These are phyloP conservation scores for Myrmecophaga tridactyla DNA, from an alignment of 2,113 vertebrate species.

Conservation along the genomic window DNA sequence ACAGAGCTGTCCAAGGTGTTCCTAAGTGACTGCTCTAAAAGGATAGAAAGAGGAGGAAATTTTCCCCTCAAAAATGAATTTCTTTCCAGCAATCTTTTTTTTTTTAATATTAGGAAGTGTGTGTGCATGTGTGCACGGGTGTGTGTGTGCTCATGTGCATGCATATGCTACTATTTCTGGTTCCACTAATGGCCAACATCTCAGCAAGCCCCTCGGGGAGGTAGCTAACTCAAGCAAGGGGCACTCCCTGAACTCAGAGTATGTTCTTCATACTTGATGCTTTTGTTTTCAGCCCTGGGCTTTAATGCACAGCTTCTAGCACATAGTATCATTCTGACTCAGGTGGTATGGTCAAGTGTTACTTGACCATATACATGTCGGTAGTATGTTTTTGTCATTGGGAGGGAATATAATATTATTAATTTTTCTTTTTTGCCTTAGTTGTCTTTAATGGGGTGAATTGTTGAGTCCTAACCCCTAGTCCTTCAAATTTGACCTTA, in stretches of 20 bases:
- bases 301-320: neutral
- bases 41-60: neutral
- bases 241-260: neutral
- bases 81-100: neutral
- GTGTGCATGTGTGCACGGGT: neutral
- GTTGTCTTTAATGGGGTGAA: neutral
- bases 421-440: too few species aligned
- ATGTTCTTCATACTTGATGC: neutral
- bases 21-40: neutral
- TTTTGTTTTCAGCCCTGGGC: neutral
- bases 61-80: neutral
- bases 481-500: too few species aligned
- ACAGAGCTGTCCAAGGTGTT: neutral
- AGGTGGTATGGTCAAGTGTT: neutral
- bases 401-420: too few species aligned
- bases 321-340: neutral
- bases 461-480: too few species aligned
- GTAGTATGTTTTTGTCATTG: neutral
- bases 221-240: neutral
- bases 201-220: neutral
- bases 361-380: neutral
- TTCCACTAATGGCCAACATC: neutral
- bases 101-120: neutral
- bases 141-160: neutral
- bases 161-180: neutral